phyloP scores from a whole-genome alignment of 2,797 vertebrate genomes.

The Sebastes diaconus region DNA sequence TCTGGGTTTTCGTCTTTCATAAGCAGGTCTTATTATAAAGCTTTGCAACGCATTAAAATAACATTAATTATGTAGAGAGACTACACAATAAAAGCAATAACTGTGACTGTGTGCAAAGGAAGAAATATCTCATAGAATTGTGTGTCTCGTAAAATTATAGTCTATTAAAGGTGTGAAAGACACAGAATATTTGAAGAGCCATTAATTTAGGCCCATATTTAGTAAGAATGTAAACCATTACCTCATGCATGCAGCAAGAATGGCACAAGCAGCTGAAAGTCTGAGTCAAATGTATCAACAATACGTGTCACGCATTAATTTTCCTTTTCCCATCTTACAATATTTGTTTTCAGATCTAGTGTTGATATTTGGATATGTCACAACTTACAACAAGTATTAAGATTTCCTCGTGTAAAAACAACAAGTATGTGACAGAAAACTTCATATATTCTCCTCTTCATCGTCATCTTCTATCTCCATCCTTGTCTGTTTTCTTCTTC shows the following conservation, averaged over 20 bases:
- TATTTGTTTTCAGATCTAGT: neutral
- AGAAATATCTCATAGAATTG: neutral
- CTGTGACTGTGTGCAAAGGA: slow-evolving; percentile 1
- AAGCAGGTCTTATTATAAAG: neutral
- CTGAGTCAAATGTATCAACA: slow-evolving; percentile 6
- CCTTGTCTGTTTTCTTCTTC: neutral
- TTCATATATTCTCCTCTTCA: neutral
- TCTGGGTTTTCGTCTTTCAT: slow-evolving; percentile 14
- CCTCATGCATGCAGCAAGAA: neutral
- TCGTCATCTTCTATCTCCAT: neutral
- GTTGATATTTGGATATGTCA: neutral
- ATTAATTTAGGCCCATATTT: slow-evolving; percentile 10
- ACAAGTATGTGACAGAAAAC: neutral
- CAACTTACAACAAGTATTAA: neutral
- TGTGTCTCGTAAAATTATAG: neutral
- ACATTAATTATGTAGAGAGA: neutral
- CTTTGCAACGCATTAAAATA: neutral
- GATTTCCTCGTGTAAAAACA: neutral
- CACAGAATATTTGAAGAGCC: slow-evolving; percentile 6
- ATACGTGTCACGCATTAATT: neutral
- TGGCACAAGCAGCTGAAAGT: neutral
- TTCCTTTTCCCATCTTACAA: neutral
- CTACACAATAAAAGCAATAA: neutral
- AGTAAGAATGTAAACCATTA: slow-evolving; percentile 15
- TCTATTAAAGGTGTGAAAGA: slow-evolving; percentile 22